A percentile compares a stretch with the other conserved stretches of the same genome.
Conservation (phyloP, 1,140 invertebrate species). For the Pteromalus puparum region DNA sequence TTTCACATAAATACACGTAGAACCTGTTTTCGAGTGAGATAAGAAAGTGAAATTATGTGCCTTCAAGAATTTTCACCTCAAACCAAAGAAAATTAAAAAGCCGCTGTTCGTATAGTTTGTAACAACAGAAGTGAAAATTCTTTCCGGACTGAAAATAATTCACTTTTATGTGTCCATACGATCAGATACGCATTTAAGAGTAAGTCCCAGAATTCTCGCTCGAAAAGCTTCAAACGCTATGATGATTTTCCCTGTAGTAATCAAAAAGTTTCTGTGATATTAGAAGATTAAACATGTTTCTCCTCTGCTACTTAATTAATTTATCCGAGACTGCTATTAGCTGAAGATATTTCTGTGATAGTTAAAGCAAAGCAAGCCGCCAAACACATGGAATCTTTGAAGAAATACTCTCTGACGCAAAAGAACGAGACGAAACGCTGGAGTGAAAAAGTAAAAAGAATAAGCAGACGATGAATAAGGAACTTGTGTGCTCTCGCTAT, state of each 20-base stretch:
- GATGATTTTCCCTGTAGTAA: neutral
- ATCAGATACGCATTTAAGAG: neutral
- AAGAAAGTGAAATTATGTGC: conserved; percentile 29
- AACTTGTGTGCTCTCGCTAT: conserved; percentile 20
- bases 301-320: neutral
- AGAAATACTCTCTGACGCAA: neutral
- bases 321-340: neutral
- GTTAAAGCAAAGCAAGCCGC: neutral
- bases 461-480: conserved; percentile 21
- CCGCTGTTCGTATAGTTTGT: neutral
- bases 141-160: neutral
- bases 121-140: neutral
- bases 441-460: neutral
- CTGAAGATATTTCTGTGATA: neutral
- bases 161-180: neutral
- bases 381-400: neutral
- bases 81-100: neutral
- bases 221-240: neutral
- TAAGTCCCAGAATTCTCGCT: neutral
- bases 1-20: neutral
- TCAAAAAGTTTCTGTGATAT: neutral
- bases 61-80: conserved; percentile 27
- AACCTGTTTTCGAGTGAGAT: neutral
- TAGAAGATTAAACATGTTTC: neutral
- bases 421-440: neutral